Conservation (phyloP, 2,888 invertebrate genomes). For the Xylota segnis region DNA sequence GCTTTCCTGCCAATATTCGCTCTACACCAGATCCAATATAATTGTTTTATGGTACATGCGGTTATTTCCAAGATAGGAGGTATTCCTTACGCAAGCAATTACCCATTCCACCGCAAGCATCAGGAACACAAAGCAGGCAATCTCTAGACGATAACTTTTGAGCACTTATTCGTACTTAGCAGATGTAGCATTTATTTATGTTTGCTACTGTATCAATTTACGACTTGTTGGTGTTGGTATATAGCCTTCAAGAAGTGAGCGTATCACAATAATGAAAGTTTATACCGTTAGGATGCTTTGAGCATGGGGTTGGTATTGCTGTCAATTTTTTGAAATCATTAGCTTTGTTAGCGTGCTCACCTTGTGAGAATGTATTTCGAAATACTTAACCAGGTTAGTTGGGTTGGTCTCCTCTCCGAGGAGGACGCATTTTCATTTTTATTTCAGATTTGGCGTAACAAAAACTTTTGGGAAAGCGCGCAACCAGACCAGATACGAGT, state of each 20-base stretch:
- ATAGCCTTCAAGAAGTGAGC: not conserved
- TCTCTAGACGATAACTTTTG: not conserved
- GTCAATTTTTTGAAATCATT: not conserved
- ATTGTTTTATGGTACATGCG: conserved; percentile 3
- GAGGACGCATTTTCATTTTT: not conserved
- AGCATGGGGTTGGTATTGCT: not conserved
- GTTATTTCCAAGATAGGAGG: conserved; percentile 3
- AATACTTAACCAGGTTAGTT: not conserved
- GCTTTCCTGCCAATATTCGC: not conserved
- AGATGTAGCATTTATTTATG: conserved; percentile 15
- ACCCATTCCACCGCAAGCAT: not conserved
- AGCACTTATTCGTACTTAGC: conserved; percentile 10
- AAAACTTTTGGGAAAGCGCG: not conserved
- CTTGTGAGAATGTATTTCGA: not conserved
- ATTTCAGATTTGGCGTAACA: not conserved
- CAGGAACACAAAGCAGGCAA: not conserved
- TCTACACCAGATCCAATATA: not conserved
- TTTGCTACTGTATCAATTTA: conserved; percentile 1
- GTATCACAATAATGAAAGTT: not conserved
- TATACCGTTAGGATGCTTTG: not conserved
- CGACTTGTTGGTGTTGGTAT: conserved; percentile 2
- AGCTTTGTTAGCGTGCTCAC: not conserved
- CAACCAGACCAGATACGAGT: not conserved
- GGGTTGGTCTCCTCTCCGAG: not conserved
- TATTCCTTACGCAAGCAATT: conserved; percentile 9